Percentiles rank a stretch among this genome's conserved stretches.
These are phyloP conservation scores for Rhagoletis pomonella DNA, from an alignment of 1,140 invertebrate species.

Conservation along the genomic window DNA sequence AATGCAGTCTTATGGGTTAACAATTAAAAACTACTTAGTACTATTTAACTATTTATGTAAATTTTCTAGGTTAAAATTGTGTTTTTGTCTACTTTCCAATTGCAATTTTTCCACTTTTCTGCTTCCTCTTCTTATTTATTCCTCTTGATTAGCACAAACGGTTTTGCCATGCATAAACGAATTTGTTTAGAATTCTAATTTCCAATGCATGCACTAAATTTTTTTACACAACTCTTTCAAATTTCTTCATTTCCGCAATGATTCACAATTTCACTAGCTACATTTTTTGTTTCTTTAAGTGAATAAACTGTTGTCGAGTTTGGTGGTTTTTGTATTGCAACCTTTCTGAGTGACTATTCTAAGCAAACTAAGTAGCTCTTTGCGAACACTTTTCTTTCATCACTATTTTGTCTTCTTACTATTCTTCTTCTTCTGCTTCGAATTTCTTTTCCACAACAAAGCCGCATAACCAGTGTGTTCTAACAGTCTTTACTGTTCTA, in stretches of 20 bases:
- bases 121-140: neutral
- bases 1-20: constrained; percentile 56
- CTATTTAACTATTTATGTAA: neutral
- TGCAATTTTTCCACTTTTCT: neutral
- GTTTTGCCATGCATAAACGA: neutral
- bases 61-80: neutral
- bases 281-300: neutral
- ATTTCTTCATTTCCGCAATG: neutral
- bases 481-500: neutral
- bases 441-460: constrained; percentile 17
- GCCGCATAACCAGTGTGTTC: constrained; percentile 34
- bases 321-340: constrained; percentile 18
- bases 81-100: neutral
- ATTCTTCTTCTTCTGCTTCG: constrained; percentile 30
- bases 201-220: neutral
- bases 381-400: constrained; percentile 38
- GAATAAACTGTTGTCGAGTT: neutral
- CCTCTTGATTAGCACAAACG: neutral
- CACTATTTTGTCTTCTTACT: constrained; percentile 17
- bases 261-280: constrained; percentile 4
- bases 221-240: neutral
- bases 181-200: neutral
- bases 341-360: constrained; percentile 25
- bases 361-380: constrained; percentile 38
- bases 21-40: neutral